Conservation (phyloP, 1,140 invertebrate genomes). For the Geopemphigus sp. region DNA sequence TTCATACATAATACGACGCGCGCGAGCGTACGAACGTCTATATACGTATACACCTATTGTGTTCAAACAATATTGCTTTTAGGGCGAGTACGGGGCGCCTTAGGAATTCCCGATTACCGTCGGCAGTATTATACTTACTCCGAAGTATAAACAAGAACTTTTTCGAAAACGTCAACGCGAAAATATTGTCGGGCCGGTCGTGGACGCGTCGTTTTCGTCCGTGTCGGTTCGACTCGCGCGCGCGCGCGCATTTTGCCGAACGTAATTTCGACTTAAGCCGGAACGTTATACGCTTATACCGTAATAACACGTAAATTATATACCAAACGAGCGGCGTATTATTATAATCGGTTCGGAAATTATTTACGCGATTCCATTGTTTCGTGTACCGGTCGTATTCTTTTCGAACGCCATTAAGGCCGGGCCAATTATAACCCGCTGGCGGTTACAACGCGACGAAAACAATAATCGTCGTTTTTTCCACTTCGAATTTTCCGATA, state of each 20-base stretch:
- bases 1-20: neutral
- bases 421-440: neutral
- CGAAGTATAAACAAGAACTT: neutral
- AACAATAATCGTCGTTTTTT: too few relatives aligned
- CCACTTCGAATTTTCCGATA: too few relatives aligned
- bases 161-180: too few relatives aligned
- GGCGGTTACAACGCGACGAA: too few relatives aligned
- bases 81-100: neutral
- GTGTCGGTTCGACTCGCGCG: too few relatives aligned
- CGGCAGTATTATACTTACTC: neutral
- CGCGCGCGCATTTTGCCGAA: too few relatives aligned
- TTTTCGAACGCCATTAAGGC: neutral
- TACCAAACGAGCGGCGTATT: neutral
- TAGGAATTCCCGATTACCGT: neutral
- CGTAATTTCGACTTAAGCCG: too few relatives aligned
- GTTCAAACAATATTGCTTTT: conserved; percentile 13
- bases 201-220: too few relatives aligned
- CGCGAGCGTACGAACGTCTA: neutral
- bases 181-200: too few relatives aligned
- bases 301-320: neutral
- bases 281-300: too few relatives aligned
- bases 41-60: neutral
- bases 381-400: too few relatives aligned
- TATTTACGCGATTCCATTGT: neutral
- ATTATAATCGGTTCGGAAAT: neutral